Conservation (phyloP, 2,113 vertebrate species). For the Hylia prasina region DNA sequence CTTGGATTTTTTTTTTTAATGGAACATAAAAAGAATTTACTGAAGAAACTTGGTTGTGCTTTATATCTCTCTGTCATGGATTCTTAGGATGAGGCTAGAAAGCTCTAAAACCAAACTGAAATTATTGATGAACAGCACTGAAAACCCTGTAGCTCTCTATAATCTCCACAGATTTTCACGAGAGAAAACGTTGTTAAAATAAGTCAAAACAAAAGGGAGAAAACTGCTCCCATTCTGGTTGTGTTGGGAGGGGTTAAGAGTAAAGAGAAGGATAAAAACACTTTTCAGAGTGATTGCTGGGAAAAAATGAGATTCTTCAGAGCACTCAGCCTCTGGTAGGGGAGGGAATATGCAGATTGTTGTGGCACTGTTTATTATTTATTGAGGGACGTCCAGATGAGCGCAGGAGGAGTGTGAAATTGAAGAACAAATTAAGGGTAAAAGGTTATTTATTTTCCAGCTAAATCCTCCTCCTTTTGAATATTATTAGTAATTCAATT, state of each 20-base stretch:
- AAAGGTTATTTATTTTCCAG: conserved; percentile 8
- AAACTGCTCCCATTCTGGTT: neutral
- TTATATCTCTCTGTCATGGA: neutral
- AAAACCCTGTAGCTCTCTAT: neutral
- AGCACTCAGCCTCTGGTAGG: neutral
- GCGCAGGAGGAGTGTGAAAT: neutral
- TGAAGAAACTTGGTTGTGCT: neutral
- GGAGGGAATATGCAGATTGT: neutral
- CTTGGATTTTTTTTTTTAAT: neutral
- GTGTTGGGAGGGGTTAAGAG: neutral
- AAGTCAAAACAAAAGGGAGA: neutral
- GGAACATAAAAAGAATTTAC: neutral
- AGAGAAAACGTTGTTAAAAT: neutral
- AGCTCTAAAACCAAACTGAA: neutral
- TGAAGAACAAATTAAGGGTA: conserved; percentile 32
- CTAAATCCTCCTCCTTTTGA: neutral
- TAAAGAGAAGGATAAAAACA: neutral
- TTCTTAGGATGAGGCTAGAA: neutral
- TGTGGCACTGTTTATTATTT: neutral
- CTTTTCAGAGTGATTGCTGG: neutral
- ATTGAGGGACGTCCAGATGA: neutral
- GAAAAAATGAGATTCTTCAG: neutral
- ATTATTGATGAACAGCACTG: neutral
- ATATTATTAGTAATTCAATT: neutral
- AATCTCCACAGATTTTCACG: neutral